Percentiles rank a stretch among this genome's conserved stretches.
phyloP scores from a whole-genome alignment of 2,113 vertebrate genomes.

The Cynopterus brachyotis region DNA sequence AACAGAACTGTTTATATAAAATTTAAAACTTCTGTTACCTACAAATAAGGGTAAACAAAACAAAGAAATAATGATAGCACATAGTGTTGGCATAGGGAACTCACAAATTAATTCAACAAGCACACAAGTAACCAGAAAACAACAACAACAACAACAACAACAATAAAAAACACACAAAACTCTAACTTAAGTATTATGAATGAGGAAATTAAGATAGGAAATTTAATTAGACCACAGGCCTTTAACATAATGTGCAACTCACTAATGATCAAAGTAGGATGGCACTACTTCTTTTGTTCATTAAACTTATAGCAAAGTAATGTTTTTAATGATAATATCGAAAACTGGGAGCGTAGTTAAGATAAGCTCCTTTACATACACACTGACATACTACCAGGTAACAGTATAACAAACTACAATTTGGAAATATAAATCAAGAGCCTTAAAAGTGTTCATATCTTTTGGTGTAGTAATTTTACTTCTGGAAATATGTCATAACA shows the following conservation, averaged over 20 bases:
- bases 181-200: not conserved
- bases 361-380: not conserved
- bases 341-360: not conserved
- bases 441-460: not conserved
- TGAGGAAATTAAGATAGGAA: not conserved
- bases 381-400: not conserved
- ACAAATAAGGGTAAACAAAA: not conserved
- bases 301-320: not conserved
- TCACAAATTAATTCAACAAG: not conserved
- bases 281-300: not conserved
- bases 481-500: not conserved
- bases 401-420: not conserved
- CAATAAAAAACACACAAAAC: not conserved
- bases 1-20: not conserved
- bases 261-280: not conserved
- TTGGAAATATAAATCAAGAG: not conserved
- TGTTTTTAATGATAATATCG: not conserved
- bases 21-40: not conserved
- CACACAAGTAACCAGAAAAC: too few species aligned
- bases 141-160: too few species aligned
- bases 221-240: not conserved
- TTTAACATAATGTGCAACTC: not conserved
- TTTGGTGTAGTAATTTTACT: conserved; percentile 1
- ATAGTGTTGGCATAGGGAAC: not conserved
- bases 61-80: not conserved